Conservation (phyloP, 2,113 vertebrate genomes). For the Orthonyx spaldingii region DNA sequence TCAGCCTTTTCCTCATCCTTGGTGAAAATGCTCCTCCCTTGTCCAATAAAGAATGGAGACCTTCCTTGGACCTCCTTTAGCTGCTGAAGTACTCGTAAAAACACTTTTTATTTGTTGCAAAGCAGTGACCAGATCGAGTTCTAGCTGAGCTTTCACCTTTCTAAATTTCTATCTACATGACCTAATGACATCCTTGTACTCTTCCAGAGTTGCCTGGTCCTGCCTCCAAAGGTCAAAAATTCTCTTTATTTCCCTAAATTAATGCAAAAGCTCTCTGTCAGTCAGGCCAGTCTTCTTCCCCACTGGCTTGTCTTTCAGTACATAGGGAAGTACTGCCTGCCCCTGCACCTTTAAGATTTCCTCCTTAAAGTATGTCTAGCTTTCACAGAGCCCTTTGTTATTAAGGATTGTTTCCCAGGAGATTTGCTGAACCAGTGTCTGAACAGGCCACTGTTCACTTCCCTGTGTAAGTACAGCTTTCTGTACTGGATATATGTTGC, state of each 20-base stretch:
- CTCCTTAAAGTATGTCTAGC: not conserved
- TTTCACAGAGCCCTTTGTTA: not conserved
- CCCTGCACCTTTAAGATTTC: not conserved
- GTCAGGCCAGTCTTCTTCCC: not conserved
- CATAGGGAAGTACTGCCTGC: not conserved
- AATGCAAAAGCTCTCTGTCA: not conserved
- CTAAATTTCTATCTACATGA: not conserved
- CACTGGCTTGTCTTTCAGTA: not conserved
- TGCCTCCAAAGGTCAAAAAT: not conserved
- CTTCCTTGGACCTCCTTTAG: not conserved
- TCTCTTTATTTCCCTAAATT: not conserved
- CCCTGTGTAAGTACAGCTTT: not conserved
- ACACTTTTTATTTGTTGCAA: not conserved
- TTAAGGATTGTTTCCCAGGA: not conserved
- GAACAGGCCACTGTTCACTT: not conserved
- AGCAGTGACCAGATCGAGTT: not conserved
- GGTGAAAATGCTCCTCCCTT: not conserved
- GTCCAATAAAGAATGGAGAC: not conserved
- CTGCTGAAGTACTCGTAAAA: not conserved
- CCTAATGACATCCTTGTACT: accelerated
- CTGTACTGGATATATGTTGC: not conserved
- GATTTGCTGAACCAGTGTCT: not conserved
- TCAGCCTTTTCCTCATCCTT: not conserved
- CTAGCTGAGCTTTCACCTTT: not conserved
- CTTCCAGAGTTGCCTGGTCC: not conserved